phyloP scores from a whole-genome alignment of 2,888 invertebrate species.

The Orthosia gracilis region DNA sequence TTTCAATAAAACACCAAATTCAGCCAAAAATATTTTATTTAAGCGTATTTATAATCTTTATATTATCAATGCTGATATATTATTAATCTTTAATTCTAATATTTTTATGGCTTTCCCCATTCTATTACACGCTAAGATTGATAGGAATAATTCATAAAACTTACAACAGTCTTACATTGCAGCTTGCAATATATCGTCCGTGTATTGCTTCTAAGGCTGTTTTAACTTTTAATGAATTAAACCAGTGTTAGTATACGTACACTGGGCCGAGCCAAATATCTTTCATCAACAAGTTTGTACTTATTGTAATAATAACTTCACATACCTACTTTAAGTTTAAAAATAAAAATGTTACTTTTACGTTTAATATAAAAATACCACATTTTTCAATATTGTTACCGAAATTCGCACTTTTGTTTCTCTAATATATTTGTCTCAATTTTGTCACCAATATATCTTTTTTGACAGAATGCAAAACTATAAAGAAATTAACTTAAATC shows the following conservation, averaged over 20 bases:
- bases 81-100: conserved; percentile 89
- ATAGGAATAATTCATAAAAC: conserved; percentile 78
- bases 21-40: conserved; percentile 92
- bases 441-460: conserved; percentile 73
- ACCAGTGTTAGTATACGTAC: conserved; percentile 81
- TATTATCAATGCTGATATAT: conserved; percentile 91
- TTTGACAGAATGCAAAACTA: conserved; percentile 71
- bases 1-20: conserved; percentile 80
- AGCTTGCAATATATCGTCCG: conserved; percentile 37
- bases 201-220: conserved; percentile 71
- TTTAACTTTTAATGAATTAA: conserved; percentile 76
- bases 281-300: conserved; percentile 87
- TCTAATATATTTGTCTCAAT: conserved; percentile 75
- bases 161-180: conserved; percentile 73
- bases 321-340: conserved; percentile 77
- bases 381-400: conserved; percentile 81
- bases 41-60: conserved; percentile 91
- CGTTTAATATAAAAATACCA: conserved; percentile 88
- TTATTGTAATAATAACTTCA: conserved; percentile 81
- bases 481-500: conserved; percentile 70
- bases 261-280: conserved; percentile 83
- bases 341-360: conserved; percentile 78
- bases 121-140: conserved; percentile 80
- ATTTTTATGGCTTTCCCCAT: conserved; percentile 87
- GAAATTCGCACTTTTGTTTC: conserved; percentile 83